These are phyloP conservation scores for Anticlea derivata DNA, from an alignment of 2,888 invertebrate species.

Conservation along the genomic window DNA sequence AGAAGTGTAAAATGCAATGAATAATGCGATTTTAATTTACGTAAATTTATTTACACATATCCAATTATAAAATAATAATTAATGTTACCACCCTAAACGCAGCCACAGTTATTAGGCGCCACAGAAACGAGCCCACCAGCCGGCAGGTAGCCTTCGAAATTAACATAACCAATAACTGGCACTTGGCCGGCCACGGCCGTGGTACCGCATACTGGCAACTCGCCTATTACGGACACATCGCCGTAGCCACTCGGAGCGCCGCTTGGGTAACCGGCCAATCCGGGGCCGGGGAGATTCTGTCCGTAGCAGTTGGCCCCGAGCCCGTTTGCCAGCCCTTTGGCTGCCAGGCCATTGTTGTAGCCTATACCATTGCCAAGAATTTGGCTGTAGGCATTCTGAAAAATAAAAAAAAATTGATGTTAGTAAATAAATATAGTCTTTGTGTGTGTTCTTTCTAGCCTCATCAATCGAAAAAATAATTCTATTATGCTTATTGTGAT, in stretches of 20 bases:
- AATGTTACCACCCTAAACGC: constrained; percentile 22
- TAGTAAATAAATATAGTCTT: too few relatives aligned
- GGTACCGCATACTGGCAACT: constrained; percentile 63
- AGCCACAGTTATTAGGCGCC: constrained; percentile 53
- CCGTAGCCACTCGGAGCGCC: constrained; percentile 50
- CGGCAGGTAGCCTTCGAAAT: constrained; percentile 68
- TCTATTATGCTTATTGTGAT: neutral
- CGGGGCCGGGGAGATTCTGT: constrained; percentile 15
- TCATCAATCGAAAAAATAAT: too few relatives aligned
- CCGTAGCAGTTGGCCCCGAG: constrained; percentile 33
- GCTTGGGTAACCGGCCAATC: constrained; percentile 10
- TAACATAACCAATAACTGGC: constrained; percentile 72
- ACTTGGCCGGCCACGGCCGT: constrained; percentile 64
- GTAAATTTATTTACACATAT: constrained; percentile 9
- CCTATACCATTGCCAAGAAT: constrained; percentile 24
- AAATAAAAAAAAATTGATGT: too few relatives aligned
- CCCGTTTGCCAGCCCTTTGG: constrained; percentile 33
- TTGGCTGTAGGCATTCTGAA: constrained; percentile 42
- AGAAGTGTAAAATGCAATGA: too few relatives aligned
- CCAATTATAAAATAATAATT: neutral
- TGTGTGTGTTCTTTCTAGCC: too few relatives aligned
- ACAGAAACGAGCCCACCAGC: constrained; percentile 67
- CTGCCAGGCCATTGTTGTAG: constrained; percentile 16
- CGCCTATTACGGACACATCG: constrained; percentile 58
- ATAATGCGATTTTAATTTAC: neutral